Evolutionary conservation across 2,888 invertebrate species (phyloP).

Genomic region (Leptinotarsa haldemani): DNA sequence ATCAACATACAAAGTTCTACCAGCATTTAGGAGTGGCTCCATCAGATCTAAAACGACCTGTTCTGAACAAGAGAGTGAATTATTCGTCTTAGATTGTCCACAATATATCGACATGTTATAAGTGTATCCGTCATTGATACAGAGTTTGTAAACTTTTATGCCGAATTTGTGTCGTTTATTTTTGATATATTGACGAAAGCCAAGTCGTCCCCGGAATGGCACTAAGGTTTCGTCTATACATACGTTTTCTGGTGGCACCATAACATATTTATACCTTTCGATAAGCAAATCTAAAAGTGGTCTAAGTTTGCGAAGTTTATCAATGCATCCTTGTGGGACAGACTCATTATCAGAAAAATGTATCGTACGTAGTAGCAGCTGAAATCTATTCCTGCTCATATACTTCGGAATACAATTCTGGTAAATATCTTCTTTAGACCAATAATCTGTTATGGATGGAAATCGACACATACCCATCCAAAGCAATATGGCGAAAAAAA

Average conservation of each 20-base stretch:
- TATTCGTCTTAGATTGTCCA: slow-evolving; percentile 22
- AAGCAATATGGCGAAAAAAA: slow-evolving; percentile 26
- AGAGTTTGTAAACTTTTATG: slow-evolving; percentile 21
- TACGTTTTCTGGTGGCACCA: slow-evolving; percentile 12
- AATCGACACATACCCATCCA: slow-evolving; percentile 27
- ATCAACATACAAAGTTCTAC: slow-evolving; percentile 22
- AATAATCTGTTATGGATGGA: slow-evolving; percentile 26
- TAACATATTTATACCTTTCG: slow-evolving; percentile 22
- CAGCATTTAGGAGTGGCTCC: slow-evolving; percentile 8
- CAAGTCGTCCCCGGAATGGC: slow-evolving; percentile 7
- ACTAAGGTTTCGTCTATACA: slow-evolving; percentile 24
- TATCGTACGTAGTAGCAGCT: slow-evolving; percentile 24
- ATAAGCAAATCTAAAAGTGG: slow-evolving; percentile 13
- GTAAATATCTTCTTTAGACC: slow-evolving; percentile 29
- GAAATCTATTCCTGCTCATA: slow-evolving; percentile 27
- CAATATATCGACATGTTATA: slow-evolving; percentile 22
- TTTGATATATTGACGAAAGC: slow-evolving; percentile 15
- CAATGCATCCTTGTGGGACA: slow-evolving; percentile 17
- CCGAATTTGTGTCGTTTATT: slow-evolving; percentile 24
- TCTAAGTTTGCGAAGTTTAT: slow-evolving; percentile 27
- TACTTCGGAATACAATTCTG: slow-evolving; percentile 23
- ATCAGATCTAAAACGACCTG: slow-evolving; percentile 19
- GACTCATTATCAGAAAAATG: slow-evolving; percentile 24
- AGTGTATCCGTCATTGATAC: slow-evolving; percentile 21
- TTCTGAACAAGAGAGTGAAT: slow-evolving; percentile 14